Base-by-base conservation (phyloP, 2,113 vertebrate species). In the Spea bombifrons region DNA sequence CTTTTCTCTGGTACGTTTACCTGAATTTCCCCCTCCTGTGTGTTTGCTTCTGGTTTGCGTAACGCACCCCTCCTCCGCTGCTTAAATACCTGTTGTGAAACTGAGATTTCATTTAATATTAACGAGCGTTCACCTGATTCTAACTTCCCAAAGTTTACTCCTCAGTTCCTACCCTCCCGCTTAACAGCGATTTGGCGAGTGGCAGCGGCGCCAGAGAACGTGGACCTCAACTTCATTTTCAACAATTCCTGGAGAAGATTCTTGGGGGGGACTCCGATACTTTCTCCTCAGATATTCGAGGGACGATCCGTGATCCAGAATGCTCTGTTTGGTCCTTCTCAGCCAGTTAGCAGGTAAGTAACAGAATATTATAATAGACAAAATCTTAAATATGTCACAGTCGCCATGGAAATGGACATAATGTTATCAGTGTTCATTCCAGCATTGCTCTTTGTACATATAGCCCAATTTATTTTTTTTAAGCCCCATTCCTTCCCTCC, bases 281-380 rank as follows among this genome's bases (percentile, higher is more conserved):
- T 13, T n/a, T 16, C 15, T 6, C 13, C 5, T 4, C 3, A n/a
- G 4, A 16, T 5, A 5, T 63, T 13, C 5, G 6, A 63, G 10
- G 17, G 59, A 15, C 6, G 10, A 63, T n/a, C 17, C 64, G 8
- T 3, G 6, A 43, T 1, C 3, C 16, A 66, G 8, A 8, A 66
- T 66, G 64, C 8, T 66, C 10, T 7, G 4, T 30, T 43, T 44
- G 2, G 8, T 66, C 9, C 17, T 66, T 4, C 30, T 72, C 8
- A 57, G 8, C 70, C 70, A 72, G 3, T 13, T 72, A 44, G 16
- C 52, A 45, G 52, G 70, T 72, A 45, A 72, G 43, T 66, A 44
- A 66, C 64, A 44, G 64, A 10, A 16, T 63, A 3, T 16, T n/a
- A 2, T 63, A 63, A 30, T 30, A 30, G 30, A 30, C 30, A 30